Evolutionary conservation across 2,888 invertebrate species (phyloP), one percentile per base, ranked within the genome.

Genomic region (Phortica okadai): DNA sequence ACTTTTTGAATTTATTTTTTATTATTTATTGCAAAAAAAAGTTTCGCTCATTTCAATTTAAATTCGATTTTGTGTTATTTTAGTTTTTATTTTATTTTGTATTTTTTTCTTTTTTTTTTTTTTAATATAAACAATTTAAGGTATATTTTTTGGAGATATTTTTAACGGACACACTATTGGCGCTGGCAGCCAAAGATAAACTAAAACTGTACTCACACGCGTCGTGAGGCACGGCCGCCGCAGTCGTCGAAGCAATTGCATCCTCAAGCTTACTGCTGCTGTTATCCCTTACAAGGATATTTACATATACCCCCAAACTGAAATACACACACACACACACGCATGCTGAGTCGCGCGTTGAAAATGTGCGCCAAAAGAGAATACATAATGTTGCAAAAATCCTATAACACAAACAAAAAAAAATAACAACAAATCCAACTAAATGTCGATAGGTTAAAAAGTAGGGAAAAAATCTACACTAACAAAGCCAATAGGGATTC

Each of bases 131-230:
- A 79, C 79, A 74, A 82, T 77, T 33, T 73, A 33, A 70, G 54
- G 54, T 3, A 69, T 70, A 84, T 83, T 81, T 82, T 78, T 83
- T 83, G 77, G 64, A 78, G 72, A 73, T 64, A 76, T 70, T 73
- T 72, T 80, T 58, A 83, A n/a, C 80, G 76, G 82, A 85, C 85
- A 88, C 87, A 87, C 85, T 85, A 85, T 84, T 85, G 88, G 87
- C 88, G 84, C 86, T 81, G 88, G 62, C 62, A 80, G 88, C 84
- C 87, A 88, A 88, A 86, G 88, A 88, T 88, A 83, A 88, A 86
- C 88, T 85, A 82, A 86, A 87, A 85, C 87, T 85, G 83, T 76
- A 75, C 74, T 62, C 78, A 76, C 77, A 76, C 78, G 75, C 73
- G 54, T 58, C 42, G 69, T 25, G 33, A 50, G 58, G 5, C 74